Percentiles rank a stretch among this genome's conserved stretches.
phyloP scores from a whole-genome alignment of 2,888 invertebrate species.

The Leucoma salicis region DNA sequence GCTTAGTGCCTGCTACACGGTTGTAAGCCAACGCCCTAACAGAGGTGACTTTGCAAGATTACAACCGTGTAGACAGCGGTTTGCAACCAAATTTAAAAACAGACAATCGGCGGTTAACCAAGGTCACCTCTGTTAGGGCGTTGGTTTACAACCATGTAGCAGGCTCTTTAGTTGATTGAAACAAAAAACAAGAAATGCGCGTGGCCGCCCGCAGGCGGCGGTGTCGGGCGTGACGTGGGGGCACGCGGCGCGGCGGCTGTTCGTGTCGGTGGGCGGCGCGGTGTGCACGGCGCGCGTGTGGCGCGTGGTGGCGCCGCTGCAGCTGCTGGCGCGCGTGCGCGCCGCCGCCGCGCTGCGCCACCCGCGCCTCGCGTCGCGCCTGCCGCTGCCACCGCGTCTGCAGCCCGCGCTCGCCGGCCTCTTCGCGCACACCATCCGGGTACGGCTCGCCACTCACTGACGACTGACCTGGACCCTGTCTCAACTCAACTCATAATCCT shows the following conservation, averaged over 20 bases:
- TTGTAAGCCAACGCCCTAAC: too few species aligned
- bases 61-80: too few species aligned
- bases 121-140: too few species aligned
- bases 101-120: too few species aligned
- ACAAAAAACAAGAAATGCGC: too few species aligned
- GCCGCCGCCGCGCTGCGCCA: conserved; percentile 88
- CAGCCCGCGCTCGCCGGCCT: conserved; percentile 92
- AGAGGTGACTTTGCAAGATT: too few species aligned
- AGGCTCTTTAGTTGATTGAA: too few species aligned
- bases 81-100: too few species aligned
- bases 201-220: conserved; percentile 88
- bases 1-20: too few species aligned
- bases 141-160: too few species aligned
- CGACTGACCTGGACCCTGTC: too few species aligned
- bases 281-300: conserved; percentile 97
- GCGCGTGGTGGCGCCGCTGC: conserved; percentile 93
- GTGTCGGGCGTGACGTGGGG: conserved; percentile 99
- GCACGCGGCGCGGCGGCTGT: conserved; percentile 97
- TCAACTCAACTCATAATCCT: too few species aligned
- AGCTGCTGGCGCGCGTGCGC: conserved; percentile 92
- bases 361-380: conserved; percentile 87
- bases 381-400: conserved; percentile 94
- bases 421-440: conserved; percentile 96
- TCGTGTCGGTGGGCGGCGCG: conserved; percentile 90
- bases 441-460: conserved; percentile 57